A percentile compares a stretch with the other conserved stretches of the same genome.
Conservation (phyloP, 2,888 invertebrate species). For the Tetheella fluctuosa region DNA sequence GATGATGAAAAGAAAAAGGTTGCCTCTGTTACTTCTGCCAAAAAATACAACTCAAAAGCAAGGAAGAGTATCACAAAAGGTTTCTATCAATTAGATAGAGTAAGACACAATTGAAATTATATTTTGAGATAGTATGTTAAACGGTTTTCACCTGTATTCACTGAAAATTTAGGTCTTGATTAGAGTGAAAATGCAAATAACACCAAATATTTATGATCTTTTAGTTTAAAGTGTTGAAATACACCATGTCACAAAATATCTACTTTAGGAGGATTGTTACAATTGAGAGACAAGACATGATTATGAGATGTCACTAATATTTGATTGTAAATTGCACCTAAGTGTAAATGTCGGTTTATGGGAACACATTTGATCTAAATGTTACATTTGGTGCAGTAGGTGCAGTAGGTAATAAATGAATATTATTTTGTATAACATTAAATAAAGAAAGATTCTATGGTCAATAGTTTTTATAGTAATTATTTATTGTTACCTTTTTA, state of each 20-base stretch:
- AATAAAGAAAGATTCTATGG: too few relatives aligned
- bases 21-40: constrained; percentile 54
- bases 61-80: constrained; percentile 48
- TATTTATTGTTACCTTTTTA: too few relatives aligned
- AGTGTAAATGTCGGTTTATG: not conserved
- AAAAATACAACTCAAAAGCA: constrained; percentile 53
- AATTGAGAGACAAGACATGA: not conserved
- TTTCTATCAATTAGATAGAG: constrained; percentile 51
- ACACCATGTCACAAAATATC: not conserved
- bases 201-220: not conserved
- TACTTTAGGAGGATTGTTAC: not conserved
- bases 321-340: not conserved
- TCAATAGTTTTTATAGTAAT: too few relatives aligned
- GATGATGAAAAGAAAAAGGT: constrained; percentile 74
- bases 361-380: too few relatives aligned
- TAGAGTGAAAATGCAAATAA: not conserved
- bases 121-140: not conserved
- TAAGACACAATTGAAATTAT: constrained; percentile 39
- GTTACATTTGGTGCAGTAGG: too few relatives aligned
- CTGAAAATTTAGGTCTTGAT: not conserved
- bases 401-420: too few relatives aligned
- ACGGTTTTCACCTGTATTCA: not conserved
- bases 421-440: too few relatives aligned
- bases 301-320: not conserved
- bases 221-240: not conserved